These are phyloP conservation scores for Aleiodes leptofemur DNA, from an alignment of 2,888 invertebrate species.

Conservation along the genomic window DNA sequence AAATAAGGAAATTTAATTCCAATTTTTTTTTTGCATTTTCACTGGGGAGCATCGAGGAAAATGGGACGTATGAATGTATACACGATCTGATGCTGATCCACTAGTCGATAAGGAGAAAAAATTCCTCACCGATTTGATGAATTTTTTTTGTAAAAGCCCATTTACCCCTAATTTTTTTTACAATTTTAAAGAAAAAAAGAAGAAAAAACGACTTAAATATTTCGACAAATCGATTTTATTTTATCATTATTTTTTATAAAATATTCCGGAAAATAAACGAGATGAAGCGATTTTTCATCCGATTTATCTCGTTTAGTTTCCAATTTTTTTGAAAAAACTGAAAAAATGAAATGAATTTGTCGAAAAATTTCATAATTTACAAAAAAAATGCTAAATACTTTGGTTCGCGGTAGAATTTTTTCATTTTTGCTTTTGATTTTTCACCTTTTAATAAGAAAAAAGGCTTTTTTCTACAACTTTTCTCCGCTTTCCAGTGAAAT, in stretches of 20 bases:
- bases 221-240: background rate
- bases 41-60: slow-evolving; percentile 18
- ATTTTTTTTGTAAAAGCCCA: background rate
- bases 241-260: background rate
- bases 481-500: slow-evolving; percentile 25
- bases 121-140: slow-evolving; percentile 5
- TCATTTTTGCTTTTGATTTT: background rate
- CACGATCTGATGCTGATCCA: slow-evolving; percentile 71
- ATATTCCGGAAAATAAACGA: background rate
- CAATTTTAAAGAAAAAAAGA: slow-evolving; percentile 13
- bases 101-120: slow-evolving; percentile 42
- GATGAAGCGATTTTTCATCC: background rate
- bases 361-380: background rate
- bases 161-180: no score
- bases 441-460: background rate
- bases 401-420: slow-evolving; percentile 40
- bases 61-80: slow-evolving; percentile 65
- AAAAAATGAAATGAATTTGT: background rate
- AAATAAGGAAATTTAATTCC: slow-evolving; percentile 20
- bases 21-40: slow-evolving; percentile 1
- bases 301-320: background rate
- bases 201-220: no score
- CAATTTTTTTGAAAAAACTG: background rate
- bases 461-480: background rate
- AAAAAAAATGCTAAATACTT: slow-evolving; percentile 20